Evolutionary conservation across 2,888 invertebrate species (phyloP).

Genomic region (Pimpla rufipes): DNA sequence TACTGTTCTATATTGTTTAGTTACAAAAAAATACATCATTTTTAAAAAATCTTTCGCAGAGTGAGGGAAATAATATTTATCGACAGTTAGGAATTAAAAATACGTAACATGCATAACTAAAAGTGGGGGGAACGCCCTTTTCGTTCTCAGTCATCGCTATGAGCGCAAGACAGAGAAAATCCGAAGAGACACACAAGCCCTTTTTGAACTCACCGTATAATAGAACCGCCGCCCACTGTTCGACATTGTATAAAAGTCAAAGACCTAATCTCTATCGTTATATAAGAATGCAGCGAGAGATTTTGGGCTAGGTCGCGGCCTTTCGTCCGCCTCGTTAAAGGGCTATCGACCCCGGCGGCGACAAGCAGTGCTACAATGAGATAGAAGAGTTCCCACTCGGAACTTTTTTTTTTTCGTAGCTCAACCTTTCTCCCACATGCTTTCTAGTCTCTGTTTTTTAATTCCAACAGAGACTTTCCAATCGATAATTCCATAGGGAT

Average conservation of each 20-base stretch:
- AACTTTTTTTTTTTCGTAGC: conserved; percentile 32
- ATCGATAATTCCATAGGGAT: not conserved
- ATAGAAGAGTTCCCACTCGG: conserved; percentile 37
- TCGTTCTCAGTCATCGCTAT: not conserved
- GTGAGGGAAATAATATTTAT: not conserved
- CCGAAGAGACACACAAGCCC: conserved; percentile 31
- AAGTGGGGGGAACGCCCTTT: not conserved
- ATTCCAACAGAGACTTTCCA: not conserved
- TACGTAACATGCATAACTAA: not conserved
- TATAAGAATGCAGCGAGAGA: conserved; percentile 72
- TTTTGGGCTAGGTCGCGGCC: conserved; percentile 76
- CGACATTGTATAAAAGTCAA: conserved; percentile 65
- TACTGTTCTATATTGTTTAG: not conserved
- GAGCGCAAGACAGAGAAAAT: not conserved
- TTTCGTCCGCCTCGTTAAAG: conserved; percentile 72
- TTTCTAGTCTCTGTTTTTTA: not conserved
- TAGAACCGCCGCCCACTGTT: conserved; percentile 58
- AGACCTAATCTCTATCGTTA: conserved; percentile 74
- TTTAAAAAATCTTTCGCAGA: not conserved
- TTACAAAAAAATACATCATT: too few relatives aligned
- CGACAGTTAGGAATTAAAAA: not conserved
- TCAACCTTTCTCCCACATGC: conserved; percentile 2
- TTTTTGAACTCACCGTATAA: conserved; percentile 57
- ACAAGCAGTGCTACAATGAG: conserved; percentile 1
- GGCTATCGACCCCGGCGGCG: conserved; percentile 72